Evolutionary conservation across 2,888 invertebrate genomes (phyloP), one percentile per base, ranked within the genome.

Genomic region (Ophion ventricosus): DNA sequence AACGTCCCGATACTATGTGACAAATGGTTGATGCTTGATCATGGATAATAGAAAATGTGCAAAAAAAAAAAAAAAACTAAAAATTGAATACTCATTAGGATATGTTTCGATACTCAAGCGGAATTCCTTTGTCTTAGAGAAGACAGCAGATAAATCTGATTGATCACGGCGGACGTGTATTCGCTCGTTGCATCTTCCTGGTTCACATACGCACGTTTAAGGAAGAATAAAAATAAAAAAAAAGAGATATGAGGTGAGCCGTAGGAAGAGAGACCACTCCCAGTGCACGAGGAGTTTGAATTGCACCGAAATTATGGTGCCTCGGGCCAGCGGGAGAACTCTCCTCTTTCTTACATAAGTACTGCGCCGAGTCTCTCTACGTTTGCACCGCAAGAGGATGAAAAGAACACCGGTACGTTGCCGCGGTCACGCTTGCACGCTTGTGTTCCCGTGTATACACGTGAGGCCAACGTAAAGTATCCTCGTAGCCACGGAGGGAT

Each of bases 261-360:
- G 35, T 35, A 74, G 54, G 61, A 20, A 67, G 29, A 63, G 29
- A n/a, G 4, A 35, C 49, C 29, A 54, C 56, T 66, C 56, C 54
- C 35, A n/a, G 76, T 67, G 67, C 67, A 67, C 57, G 76, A 66
- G 66, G 72, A 49, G 80, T 69, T 84, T 70, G 77, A 80, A 80
- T 80, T 84, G 80, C 84, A 63, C 59, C 66, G 73, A 80, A 84
- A 84, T 84, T 84, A 84, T 80, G 78, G 77, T 77, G 80, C 77
- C 77, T 69, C 80, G 35, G 69, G 80, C 77, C 43, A 49, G 61
- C 35, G 35, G 35, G 54, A 64, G 29, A 64, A 67, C 69, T 84
- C 74, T 70, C 59, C 61, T 61, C 77, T 80, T 63, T 80, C 77
- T 80, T 77, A 70, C 84, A 70, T 59, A 78, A 84, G 84, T 84